Conservation (phyloP, 2,113 vertebrate species). For the Rhegmatorhina hoffmannsi region DNA sequence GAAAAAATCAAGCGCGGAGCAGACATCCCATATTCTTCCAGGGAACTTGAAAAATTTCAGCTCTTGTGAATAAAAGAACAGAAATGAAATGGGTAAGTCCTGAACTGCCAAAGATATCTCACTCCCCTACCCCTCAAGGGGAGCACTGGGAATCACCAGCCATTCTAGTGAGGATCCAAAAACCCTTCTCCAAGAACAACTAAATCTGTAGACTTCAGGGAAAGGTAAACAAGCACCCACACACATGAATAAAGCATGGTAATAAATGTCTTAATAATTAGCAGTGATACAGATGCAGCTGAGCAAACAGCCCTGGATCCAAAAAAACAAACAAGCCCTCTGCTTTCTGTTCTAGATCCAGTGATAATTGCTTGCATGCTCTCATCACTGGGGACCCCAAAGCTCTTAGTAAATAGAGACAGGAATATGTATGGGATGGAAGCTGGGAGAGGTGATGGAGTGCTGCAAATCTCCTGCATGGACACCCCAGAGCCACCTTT, state of each 20-base stretch:
- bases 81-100: neutral
- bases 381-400: neutral
- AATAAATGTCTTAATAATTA: slow-evolving; percentile 63
- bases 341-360: slow-evolving; percentile 11
- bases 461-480: no score
- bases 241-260: slow-evolving; percentile 17
- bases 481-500: fast-evolving
- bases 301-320: slow-evolving; percentile 48
- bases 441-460: neutral
- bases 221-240: slow-evolving; percentile 44
- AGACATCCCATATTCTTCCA: neutral
- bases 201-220: neutral
- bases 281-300: slow-evolving; percentile 56
- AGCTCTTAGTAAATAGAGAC: neutral
- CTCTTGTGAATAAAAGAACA: neutral
- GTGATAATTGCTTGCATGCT: neutral
- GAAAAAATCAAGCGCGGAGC: neutral
- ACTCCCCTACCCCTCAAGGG: neutral
- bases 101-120: neutral
- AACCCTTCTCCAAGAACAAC: neutral
- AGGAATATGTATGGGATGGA: fast-evolving
- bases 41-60: neutral
- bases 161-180: neutral
- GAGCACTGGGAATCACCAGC: neutral
- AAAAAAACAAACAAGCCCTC: slow-evolving; percentile 28